A percentile compares a stretch with the other conserved stretches of the same genome.
These are phyloP conservation scores for Muscidifurax raptorellus DNA, from an alignment of 1,140 invertebrate genomes.

Conservation along the genomic window DNA sequence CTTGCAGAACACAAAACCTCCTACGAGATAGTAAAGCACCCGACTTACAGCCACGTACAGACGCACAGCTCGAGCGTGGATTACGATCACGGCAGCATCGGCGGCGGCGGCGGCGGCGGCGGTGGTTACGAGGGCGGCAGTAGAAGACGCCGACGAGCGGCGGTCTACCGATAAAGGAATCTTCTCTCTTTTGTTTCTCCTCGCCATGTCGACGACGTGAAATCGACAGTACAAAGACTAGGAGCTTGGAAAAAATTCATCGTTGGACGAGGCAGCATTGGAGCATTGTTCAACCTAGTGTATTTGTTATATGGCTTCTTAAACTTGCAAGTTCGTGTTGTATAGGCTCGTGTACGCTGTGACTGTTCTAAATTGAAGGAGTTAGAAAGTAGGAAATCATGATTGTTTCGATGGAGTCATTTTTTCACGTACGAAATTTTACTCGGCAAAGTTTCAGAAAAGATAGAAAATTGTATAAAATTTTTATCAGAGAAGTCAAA, in stretches of 20 bases:
- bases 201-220: slow-evolving; percentile 19
- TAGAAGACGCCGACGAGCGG: slow-evolving; percentile 60
- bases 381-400: background rate
- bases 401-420: background rate
- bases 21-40: slow-evolving; percentile 89
- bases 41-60: slow-evolving; percentile 85
- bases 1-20: slow-evolving; percentile 80
- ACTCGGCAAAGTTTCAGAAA: too few relatives aligned
- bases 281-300: background rate
- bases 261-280: background rate
- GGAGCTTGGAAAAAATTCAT: background rate
- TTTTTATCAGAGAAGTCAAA: too few relatives aligned
- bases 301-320: background rate
- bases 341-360: background rate
- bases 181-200: slow-evolving; percentile 3
- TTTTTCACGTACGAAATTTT: too few relatives aligned
- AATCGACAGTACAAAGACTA: slow-evolving; percentile 42
- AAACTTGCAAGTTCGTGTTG: background rate
- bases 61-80: slow-evolving; percentile 86
- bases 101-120: slow-evolving; percentile 78
- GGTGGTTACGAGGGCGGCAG: slow-evolving; percentile 79
- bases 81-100: slow-evolving; percentile 80
- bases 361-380: background rate
- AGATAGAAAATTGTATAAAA: too few relatives aligned
- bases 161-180: slow-evolving; percentile 45